These are phyloP conservation scores for Chaetops frenatus DNA, from an alignment of 2,113 vertebrate species.

Conservation along the genomic window DNA sequence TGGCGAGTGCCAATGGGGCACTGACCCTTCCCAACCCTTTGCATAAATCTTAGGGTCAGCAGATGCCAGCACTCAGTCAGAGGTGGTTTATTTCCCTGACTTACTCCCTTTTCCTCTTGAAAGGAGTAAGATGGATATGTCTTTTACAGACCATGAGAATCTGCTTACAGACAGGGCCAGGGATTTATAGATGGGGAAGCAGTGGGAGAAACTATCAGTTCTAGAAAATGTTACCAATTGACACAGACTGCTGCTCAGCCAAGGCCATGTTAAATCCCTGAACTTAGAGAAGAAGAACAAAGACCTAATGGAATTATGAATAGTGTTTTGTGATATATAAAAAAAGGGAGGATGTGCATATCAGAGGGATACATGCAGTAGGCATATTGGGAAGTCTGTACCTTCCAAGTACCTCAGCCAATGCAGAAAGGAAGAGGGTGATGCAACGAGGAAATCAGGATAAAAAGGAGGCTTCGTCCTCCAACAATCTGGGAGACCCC, in stretches of 20 bases:
- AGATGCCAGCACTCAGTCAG: neutral
- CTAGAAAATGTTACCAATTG: neutral
- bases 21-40: neutral
- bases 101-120: neutral
- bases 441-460: neutral
- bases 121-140: neutral
- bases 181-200: neutral
- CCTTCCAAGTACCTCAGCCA: neutral
- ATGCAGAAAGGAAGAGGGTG: neutral
- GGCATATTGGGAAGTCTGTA: neutral
- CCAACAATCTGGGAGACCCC: neutral
- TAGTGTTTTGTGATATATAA: neutral
- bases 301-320: neutral
- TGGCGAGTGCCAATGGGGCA: fast-evolving
- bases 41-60: neutral
- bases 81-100: neutral
- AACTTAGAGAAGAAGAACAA: neutral
- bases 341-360: neutral
- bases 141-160: neutral
- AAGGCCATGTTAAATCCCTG: neutral
- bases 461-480: neutral
- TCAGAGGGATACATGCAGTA: neutral
- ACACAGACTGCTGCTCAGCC: neutral
- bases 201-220: neutral
- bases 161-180: neutral